These are phyloP conservation scores for Zaprionus kolodkinae DNA, from an alignment of 1,140 invertebrate species.

Conservation along the genomic window DNA sequence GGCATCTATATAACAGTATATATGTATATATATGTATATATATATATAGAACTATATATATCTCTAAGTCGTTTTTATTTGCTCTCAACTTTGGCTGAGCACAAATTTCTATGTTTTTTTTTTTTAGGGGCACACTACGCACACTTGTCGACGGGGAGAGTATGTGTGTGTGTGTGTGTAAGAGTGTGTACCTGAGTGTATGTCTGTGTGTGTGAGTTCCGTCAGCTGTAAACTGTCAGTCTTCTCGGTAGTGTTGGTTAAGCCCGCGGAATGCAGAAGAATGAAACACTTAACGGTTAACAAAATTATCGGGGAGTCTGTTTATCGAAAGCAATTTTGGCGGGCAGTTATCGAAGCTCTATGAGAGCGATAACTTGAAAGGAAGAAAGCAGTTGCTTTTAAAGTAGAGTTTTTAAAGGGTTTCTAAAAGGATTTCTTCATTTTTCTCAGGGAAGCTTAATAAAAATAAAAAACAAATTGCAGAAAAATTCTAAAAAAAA, in stretches of 20 bases:
- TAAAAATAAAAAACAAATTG: no score
- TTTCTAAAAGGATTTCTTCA: neutral
- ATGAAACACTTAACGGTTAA: neutral
- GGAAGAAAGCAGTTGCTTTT: neutral
- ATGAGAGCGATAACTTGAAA: neutral
- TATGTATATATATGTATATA: slow-evolving; percentile 2
- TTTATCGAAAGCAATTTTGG: neutral
- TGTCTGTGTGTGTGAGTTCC: neutral
- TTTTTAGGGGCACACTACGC: slow-evolving; percentile 2
- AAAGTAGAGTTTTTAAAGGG: neutral
- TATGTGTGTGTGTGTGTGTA: neutral
- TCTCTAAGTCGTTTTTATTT: neutral
- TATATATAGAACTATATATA: slow-evolving; percentile 11
- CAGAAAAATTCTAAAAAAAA: neutral
- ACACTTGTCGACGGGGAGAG: slow-evolving; percentile 13
- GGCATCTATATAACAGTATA: neutral
- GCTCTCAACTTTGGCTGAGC: neutral
- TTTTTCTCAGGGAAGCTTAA: no score
- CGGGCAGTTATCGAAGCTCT: neutral
- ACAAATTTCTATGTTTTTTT: neutral
- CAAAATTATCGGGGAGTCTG: neutral
- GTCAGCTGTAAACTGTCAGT: slow-evolving; percentile 23
- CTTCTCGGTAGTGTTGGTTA: slow-evolving; percentile 17
- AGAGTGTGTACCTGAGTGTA: neutral
- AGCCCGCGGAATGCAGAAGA: neutral